A percentile compares a stretch with the other conserved stretches of the same genome.
Evolutionary conservation across 2,113 vertebrate species (phyloP).

Genomic region (Eretmodus cyanostictus): DNA sequence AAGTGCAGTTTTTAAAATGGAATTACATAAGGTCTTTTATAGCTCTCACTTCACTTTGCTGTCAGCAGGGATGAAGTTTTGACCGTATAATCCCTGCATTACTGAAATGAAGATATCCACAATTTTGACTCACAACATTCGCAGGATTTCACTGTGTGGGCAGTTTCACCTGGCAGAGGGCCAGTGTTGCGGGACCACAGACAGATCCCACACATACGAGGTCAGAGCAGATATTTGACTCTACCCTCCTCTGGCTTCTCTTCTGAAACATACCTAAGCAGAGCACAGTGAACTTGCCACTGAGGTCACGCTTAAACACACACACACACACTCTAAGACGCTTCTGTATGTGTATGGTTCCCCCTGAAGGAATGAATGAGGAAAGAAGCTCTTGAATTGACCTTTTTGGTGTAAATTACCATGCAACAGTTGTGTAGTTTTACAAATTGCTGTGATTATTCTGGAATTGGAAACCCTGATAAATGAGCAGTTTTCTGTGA

Average conservation of each 20-base stretch:
- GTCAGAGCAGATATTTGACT: slow-evolving; percentile 40
- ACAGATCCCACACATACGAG: slow-evolving; percentile 20
- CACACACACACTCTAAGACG: neutral
- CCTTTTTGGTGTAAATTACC: neutral
- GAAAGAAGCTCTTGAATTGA: neutral
- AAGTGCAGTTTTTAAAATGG: neutral
- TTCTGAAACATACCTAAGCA: neutral
- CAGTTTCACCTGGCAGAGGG: slow-evolving; percentile 12
- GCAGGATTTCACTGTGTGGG: slow-evolving; percentile 42
- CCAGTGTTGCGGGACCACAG: slow-evolving; percentile 27
- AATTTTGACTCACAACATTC: slow-evolving; percentile 8
- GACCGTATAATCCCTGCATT: slow-evolving; percentile 31
- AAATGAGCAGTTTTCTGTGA: neutral
- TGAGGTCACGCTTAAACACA: neutral
- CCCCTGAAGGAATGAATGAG: neutral
- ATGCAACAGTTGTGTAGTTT: neutral
- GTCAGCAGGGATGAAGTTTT: slow-evolving; percentile 26
- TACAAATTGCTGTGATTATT: neutral
- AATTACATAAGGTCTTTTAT: neutral
- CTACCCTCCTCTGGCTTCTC: slow-evolving; percentile 7
- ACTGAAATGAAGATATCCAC: slow-evolving; percentile 42
- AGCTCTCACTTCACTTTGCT: neutral
- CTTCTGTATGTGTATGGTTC: neutral
- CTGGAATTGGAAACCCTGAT: neutral
- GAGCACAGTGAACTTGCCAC: neutral